Conservation (phyloP, 1,140 invertebrate genomes). For the Cherax quadricarinatus region DNA sequence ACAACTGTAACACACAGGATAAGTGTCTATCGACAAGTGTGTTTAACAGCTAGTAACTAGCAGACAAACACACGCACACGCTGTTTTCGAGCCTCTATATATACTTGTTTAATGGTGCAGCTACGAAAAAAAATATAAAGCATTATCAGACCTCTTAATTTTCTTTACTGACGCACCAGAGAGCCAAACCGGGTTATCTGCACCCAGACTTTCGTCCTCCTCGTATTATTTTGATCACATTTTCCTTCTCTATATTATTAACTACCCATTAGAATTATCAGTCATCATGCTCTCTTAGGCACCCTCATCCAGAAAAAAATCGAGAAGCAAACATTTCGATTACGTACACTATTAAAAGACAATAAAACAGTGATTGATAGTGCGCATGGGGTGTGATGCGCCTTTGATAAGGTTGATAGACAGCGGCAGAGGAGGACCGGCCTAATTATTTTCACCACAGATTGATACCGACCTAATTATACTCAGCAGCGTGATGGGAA, state of each 20-base stretch:
- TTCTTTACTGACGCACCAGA: neutral
- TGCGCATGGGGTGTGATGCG: neutral
- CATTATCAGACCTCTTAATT: neutral
- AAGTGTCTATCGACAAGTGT: no score
- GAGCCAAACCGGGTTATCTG: neutral
- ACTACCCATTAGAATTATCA: constrained; percentile 15
- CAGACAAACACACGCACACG: no score
- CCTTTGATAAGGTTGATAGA: constrained; percentile 1
- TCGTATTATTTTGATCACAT: neutral
- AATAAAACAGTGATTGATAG: constrained; percentile 39
- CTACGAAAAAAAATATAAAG: no score
- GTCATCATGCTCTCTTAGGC: neutral
- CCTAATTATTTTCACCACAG: constrained; percentile 38
- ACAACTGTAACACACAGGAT: no score
- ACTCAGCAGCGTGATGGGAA: constrained; percentile 1
- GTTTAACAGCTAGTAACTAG: no score
- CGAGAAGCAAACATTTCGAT: constrained; percentile 27
- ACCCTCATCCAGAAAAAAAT: constrained; percentile 12
- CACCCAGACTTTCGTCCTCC: neutral
- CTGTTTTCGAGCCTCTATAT: neutral
- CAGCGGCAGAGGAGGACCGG: neutral
- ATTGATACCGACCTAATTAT: constrained; percentile 37
- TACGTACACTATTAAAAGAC: constrained; percentile 46
- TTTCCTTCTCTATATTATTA: neutral
- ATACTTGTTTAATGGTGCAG: no score